Base-by-base conservation (phyloP, 2,888 invertebrate genomes). In the Cabera pusaria region DNA sequence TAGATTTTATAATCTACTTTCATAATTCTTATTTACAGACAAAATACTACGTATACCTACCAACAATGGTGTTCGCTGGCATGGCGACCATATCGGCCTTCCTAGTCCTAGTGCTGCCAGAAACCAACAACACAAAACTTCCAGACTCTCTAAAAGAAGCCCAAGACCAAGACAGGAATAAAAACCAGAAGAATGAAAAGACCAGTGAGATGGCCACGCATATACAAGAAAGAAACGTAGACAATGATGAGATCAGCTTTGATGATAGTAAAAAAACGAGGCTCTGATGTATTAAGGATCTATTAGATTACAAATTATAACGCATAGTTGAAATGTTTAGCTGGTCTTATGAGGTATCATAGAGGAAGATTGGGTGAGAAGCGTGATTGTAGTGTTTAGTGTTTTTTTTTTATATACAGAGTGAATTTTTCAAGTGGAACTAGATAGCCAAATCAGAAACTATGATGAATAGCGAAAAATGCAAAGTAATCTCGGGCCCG, bases 131-230 rank as follows among this genome's bases (percentile, higher is more conserved):
- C 48, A 69, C 83, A 24, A 89, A 90, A 36, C 64, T 93, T 19
- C 93, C 93, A 9, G 91, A 92, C 45, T 92, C 92, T 0, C 70
- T 93, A 7, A 82, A 90, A 44, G 92, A 93, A 47, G 92, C 93
- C 0, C 78, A 90, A 44, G 83, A 79, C 6, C 84, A 82, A 46
- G 87, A 86, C 44, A 76, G 12, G 19, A 61, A 73, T 63, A 53
- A 71, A 63, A 43, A 68, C 59, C 23, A 38, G 9, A 18, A 22
- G 6, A 21, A 27, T 6, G 18, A 25, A 8, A 26, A 36, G 3
- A 23, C 21, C 9, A 18, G 5, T 5, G 39, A 37, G 10, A 14
- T 5, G 3, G 11, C 6, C 1, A 25, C 12, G 8, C 32, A 39
- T 20, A 39, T 6, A 11, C 23, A 20, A 39, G 43, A 33, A 26